Evolutionary conservation across 53 echinoderm and acorn worm genomes (phyloP).

Genomic region (Paracentrotus lividus): DNA sequence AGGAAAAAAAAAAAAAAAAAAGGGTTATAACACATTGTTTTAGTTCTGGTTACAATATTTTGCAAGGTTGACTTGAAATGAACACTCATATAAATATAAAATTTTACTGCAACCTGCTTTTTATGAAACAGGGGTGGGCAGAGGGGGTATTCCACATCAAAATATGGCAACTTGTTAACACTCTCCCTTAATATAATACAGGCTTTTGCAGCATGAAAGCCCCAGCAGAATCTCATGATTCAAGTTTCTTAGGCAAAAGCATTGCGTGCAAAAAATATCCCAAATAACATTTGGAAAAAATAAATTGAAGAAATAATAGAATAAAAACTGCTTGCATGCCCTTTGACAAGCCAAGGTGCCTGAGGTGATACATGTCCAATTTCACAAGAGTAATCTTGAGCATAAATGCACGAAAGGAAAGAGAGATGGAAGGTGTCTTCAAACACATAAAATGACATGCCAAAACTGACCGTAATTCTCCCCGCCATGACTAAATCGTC

Average conservation of each 20-base stretch:
- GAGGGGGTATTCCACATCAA: background rate
- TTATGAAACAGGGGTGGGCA: background rate
- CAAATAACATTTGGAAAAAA: background rate
- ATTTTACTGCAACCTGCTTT: background rate
- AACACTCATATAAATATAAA: background rate
- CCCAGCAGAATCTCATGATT: slow-evolving; percentile 47
- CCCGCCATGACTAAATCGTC: slow-evolving; percentile 99
- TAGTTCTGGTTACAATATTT: slow-evolving; percentile 19
- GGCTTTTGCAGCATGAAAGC: slow-evolving; percentile 2
- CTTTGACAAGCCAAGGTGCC: slow-evolving; percentile 65
- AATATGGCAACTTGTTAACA: background rate
- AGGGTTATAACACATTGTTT: background rate
- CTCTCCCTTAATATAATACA: background rate
- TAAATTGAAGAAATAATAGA: slow-evolving; percentile 4
- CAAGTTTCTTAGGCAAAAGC: slow-evolving; percentile 56
- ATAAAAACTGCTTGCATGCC: slow-evolving; percentile 65
- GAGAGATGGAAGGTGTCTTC: slow-evolving; percentile 51
- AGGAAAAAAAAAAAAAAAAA: background rate
- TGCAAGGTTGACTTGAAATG: background rate
- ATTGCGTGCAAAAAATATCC: slow-evolving; percentile 61
- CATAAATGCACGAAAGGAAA: slow-evolving; percentile 59
- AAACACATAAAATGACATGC: slow-evolving; percentile 64
- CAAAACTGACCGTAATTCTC: slow-evolving; percentile 99
- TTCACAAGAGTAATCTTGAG: slow-evolving; percentile 63
- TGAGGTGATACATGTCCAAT: slow-evolving; percentile 32